phyloP scores from a whole-genome alignment of 2,797 vertebrate genomes.

The Crocidura indochinensis region DNA sequence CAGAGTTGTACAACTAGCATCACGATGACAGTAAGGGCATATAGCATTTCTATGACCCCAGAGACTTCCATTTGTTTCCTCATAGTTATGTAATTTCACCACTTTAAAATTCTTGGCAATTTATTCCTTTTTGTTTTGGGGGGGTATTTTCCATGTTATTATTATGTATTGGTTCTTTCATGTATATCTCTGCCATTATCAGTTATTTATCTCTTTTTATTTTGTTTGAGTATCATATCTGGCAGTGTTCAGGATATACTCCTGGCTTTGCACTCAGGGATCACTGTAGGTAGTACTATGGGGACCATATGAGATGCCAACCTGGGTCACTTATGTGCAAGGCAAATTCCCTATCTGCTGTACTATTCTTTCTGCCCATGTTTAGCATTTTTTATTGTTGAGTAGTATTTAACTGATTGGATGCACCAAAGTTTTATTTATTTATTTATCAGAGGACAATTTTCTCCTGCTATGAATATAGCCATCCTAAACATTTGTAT shows the following conservation, averaged over 20 bases:
- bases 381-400: conserved; percentile 33
- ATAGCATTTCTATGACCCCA: neutral
- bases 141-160: conserved; percentile 29
- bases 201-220: conserved; percentile 27
- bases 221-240: neutral
- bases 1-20: neutral
- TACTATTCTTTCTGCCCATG: neutral
- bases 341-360: no score
- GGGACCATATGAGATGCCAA: no score
- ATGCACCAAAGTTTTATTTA: conserved; percentile 37
- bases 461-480: conserved; percentile 60
- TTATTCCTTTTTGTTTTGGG: conserved; percentile 3
- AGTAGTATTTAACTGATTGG: conserved; percentile 12
- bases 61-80: neutral
- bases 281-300: no score
- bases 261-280: no score
- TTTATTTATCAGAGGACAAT: conserved; percentile 39
- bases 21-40: neutral
- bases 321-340: no score
- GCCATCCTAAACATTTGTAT: conserved; percentile 14
- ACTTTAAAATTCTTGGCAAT: conserved; percentile 16
- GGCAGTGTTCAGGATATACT: no score
- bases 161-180: conserved; percentile 41
- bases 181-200: conserved; percentile 30
- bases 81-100: neutral